Percentiles rank a stretch among this genome's conserved stretches.
These are phyloP conservation scores for Anaspis maculata DNA, from an alignment of 2,888 invertebrate species.

Conservation along the genomic window DNA sequence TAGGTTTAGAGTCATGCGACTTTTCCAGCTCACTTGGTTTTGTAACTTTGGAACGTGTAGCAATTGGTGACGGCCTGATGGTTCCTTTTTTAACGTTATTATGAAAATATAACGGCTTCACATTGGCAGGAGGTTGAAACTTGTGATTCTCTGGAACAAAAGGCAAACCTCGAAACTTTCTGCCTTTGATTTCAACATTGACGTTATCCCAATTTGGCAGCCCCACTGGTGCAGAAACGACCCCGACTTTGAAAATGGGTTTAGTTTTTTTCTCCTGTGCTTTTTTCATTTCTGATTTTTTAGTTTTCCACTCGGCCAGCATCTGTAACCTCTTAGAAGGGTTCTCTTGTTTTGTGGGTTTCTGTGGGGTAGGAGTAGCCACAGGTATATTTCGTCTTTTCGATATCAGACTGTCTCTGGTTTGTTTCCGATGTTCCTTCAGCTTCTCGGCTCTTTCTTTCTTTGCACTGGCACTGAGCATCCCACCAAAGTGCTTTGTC, in stretches of 20 bases:
- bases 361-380: no score
- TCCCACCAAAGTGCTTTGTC: no score
- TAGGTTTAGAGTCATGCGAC: no score
- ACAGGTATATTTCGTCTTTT: no score
- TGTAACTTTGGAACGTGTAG: background rate
- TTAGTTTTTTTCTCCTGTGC: slow-evolving; percentile 23
- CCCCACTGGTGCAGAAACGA: slow-evolving; percentile 16
- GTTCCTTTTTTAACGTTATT: slow-evolving; percentile 7
- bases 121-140: slow-evolving; percentile 45
- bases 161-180: slow-evolving; percentile 18
- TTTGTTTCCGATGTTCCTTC: no score
- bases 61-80: background rate
- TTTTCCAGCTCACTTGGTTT: background rate
- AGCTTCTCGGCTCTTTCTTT: no score
- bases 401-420: no score
- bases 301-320: slow-evolving; percentile 29
- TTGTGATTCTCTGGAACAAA: slow-evolving; percentile 49
- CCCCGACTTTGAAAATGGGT: slow-evolving; percentile 32
- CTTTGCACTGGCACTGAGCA: no score
- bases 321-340: no score
- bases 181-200: slow-evolving; percentile 28
- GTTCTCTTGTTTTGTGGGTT: no score
- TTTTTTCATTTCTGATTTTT: slow-evolving; percentile 22
- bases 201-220: slow-evolving; percentile 22
- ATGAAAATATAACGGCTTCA: slow-evolving; percentile 25